phyloP scores from a whole-genome alignment of 2,888 invertebrate genomes.

The Sminthurides aquaticus region DNA sequence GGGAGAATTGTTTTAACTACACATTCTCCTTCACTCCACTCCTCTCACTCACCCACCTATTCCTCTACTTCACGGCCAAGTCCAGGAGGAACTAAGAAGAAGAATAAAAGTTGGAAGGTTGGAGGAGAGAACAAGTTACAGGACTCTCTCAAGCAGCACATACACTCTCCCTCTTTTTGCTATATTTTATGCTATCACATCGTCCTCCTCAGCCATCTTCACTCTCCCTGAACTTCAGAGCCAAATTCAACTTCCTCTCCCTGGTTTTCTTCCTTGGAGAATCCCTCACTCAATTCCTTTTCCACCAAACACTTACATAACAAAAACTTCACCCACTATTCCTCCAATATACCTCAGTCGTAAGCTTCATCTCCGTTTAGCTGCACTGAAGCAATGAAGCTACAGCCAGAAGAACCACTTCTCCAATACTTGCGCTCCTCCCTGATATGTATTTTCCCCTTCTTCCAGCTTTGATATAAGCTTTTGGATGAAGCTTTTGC shows the following conservation, averaged over 20 bases:
- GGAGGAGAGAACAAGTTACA: neutral
- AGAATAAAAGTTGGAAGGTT: neutral
- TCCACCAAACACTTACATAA: no score
- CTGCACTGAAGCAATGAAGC: no score
- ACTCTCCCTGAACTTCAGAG: slow-evolving; percentile 20
- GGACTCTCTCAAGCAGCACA: neutral
- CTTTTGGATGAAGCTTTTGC: no score
- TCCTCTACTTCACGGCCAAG: neutral
- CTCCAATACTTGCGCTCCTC: no score
- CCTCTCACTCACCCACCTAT: neutral
- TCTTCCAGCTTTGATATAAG: no score
- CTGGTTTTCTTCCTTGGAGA: neutral
- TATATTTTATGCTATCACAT: slow-evolving; percentile 17
- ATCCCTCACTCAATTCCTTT: neutral
- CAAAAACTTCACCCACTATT: no score
- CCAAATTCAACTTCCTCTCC: slow-evolving; percentile 18
- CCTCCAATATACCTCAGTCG: no score
- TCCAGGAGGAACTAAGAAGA: neutral
- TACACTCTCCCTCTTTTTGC: no score
- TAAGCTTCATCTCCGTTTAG: no score
- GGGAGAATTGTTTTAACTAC: neutral
- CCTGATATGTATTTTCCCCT: no score
- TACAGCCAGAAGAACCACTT: no score
- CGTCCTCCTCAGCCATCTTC: slow-evolving; percentile 32
- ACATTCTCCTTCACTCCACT: neutral